Evolutionary conservation across 1,140 invertebrate genomes (phyloP).

Genomic region (Drosophila seguyi): DNA sequence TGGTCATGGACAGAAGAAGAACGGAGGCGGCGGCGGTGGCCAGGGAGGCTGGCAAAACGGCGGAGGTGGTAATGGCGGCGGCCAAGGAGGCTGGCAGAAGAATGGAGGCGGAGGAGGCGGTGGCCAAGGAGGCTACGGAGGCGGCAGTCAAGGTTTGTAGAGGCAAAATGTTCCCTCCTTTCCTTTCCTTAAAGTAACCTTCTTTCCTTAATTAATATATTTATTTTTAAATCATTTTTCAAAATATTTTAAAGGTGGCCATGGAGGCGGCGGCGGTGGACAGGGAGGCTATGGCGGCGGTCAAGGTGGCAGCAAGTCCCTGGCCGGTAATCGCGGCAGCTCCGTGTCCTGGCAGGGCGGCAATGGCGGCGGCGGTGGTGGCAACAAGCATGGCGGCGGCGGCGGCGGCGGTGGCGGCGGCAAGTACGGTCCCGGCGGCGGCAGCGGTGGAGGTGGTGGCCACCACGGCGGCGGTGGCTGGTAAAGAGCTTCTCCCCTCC

Average conservation of each 20-base stretch:
- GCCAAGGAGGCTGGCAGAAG: constrained; percentile 45
- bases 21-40: constrained; percentile 17
- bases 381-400: constrained; percentile 44
- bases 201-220: no score
- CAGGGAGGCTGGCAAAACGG: constrained; percentile 43
- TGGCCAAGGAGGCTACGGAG: constrained; percentile 29
- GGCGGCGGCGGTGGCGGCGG: constrained; percentile 42
- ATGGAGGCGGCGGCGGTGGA: constrained; percentile 51
- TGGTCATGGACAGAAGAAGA: constrained; percentile 27
- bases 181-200: no score
- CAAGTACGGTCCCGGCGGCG: constrained; percentile 43
- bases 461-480: constrained; percentile 61
- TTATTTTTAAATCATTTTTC: background rate
- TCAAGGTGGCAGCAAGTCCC: constrained; percentile 47
- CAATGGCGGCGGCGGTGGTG: constrained; percentile 21
- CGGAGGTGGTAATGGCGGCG: constrained; percentile 21
- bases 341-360: constrained; percentile 53
- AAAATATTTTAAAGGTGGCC: constrained; percentile 20
- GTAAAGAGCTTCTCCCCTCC: constrained; percentile 25
- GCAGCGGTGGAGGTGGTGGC: constrained; percentile 34
- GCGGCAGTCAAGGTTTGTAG: constrained; percentile 36
- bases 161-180: no score
- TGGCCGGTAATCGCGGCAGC: constrained; percentile 61
- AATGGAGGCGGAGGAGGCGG: constrained; percentile 36
- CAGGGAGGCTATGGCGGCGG: constrained; percentile 32